A percentile compares a stretch with the other conserved stretches of the same genome.
Evolutionary conservation across 2,113 vertebrate species (phyloP).

Genomic region (Notothenia coriiceps): DNA sequence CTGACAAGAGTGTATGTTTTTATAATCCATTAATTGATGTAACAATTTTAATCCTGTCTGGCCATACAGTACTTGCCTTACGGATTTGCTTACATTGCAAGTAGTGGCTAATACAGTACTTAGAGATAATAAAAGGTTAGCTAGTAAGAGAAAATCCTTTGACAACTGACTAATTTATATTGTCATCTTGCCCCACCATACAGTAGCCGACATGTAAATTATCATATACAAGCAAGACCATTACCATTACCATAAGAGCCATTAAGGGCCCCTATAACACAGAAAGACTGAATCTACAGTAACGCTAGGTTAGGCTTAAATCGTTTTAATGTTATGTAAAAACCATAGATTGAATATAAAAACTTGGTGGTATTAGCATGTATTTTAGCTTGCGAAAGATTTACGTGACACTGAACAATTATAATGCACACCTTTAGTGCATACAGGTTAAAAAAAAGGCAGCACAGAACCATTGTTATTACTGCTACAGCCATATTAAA

Average conservation of each 20-base stretch:
- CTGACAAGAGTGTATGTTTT: too few relatives aligned
- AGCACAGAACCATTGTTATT: background rate
- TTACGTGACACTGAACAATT: background rate
- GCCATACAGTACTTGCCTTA: too few relatives aligned
- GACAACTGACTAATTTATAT: too few relatives aligned
- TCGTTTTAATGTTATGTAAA: background rate
- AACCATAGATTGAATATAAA: background rate
- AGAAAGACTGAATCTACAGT: background rate
- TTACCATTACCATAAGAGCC: background rate
- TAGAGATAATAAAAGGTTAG: background rate
- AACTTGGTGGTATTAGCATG: background rate
- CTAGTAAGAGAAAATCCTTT: too few relatives aligned
- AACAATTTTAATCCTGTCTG: too few relatives aligned
- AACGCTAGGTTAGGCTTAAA: background rate
- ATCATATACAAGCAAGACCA: background rate
- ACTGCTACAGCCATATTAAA: background rate
- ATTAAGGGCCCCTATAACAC: too few relatives aligned
- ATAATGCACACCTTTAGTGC: background rate
- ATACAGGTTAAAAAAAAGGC: background rate
- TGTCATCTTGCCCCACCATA: too few relatives aligned
- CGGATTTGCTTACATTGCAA: too few relatives aligned
- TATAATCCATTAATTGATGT: too few relatives aligned
- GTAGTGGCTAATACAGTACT: too few relatives aligned
- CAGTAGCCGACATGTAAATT: background rate
- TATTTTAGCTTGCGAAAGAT: background rate